Base-by-base conservation (phyloP, 2,888 invertebrate genomes). In the Lydus trimaculatus region DNA sequence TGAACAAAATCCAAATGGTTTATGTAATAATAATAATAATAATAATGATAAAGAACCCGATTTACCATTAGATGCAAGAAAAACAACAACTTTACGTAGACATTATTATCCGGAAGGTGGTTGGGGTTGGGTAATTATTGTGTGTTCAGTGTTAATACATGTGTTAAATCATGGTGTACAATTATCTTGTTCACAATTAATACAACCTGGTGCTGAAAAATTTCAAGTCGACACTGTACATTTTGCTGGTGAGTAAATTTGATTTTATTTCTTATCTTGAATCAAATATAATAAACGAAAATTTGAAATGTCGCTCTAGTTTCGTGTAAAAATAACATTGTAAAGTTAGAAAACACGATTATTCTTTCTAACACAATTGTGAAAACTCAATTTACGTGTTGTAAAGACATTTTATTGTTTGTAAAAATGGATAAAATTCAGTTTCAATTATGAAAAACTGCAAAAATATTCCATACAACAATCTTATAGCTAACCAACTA, bases 81-180 rank as follows among this genome's bases (percentile, higher is more conserved):
- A 85, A 77, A 78, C 81, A 83, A 87, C 72, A 81, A 85, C 76
- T 84, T 72, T 85, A 33, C 89, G 90, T 65, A 87, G 91, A 65
- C 92, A 94, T 78, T 94, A 94, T 86, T 94, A 94, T 84, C 94
- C 94, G 8, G 95, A 95, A 86, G 94, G 94, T 5, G 94, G 94
- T 15, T 95, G 94, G 94, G 94, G 94, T 15, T 95, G 93, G 93
- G 90, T 94, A 65, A 89, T 95, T 69, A 90, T 92, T 63, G 88
- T 90, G 69, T 93, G 92, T 76, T 90, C 91, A 31, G 90, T 92
- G 63, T 84, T 92, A 63, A 91, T 92, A 59, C 92, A 94, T 83
- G 86, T 93, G 64, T 85, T 95, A 62, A 90, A 91, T 52, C 91
- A 93, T 76, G 94, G 94, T 13, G 85, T 94, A 67, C 94, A 94